phyloP scores from a whole-genome alignment of 2,888 invertebrate genomes.

The Pharmacophagus antenor region DNA sequence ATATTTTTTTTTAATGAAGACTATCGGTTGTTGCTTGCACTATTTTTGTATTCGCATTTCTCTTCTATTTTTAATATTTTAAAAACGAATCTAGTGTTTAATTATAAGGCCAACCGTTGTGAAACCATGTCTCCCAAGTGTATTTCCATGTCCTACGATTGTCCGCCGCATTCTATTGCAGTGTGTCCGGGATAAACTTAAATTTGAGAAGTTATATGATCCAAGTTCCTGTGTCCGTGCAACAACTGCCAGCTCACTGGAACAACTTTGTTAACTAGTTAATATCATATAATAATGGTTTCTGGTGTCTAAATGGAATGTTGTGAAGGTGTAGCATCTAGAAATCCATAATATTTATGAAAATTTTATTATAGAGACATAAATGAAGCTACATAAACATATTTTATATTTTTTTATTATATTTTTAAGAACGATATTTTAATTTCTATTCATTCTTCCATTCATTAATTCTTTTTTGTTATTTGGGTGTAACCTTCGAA shows the following conservation, averaged over 20 bases:
- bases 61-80: too few relatives aligned
- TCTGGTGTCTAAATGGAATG: background rate
- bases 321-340: background rate
- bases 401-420: too few relatives aligned
- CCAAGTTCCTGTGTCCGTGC: conserved; percentile 17
- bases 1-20: too few relatives aligned
- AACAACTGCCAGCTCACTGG: conserved; percentile 19
- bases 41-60: too few relatives aligned
- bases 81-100: background rate
- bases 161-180: conserved; percentile 14
- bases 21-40: too few relatives aligned
- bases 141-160: conserved; percentile 17
- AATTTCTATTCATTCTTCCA: too few relatives aligned
- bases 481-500: too few relatives aligned
- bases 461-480: too few relatives aligned
- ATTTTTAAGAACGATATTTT: too few relatives aligned
- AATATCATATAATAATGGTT: background rate
- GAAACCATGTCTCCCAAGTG: conserved; percentile 1
- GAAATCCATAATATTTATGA: too few relatives aligned
- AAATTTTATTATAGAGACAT: too few relatives aligned
- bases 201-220: conserved; percentile 29
- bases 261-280: conserved; percentile 27
- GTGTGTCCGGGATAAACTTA: conserved; percentile 18
- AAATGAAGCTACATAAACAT: too few relatives aligned
- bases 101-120: background rate